These are phyloP conservation scores for Calyptommatus sinebrachiatus DNA, from an alignment of 2,113 vertebrate genomes.

Conservation along the genomic window DNA sequence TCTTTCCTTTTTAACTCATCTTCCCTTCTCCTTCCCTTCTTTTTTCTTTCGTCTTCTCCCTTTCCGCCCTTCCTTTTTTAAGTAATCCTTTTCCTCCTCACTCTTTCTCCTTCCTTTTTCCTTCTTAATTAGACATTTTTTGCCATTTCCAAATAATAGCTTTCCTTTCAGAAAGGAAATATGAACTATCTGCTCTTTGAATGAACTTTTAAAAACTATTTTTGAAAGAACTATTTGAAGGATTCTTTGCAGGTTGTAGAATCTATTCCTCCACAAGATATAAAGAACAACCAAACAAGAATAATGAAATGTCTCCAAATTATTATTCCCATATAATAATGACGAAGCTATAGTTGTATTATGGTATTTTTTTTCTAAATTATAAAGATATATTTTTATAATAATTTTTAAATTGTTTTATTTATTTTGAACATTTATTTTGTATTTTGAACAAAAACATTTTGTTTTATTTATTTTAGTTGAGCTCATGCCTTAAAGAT, in stretches of 20 bases:
- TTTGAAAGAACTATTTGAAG: not conserved
- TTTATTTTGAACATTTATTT: too few relatives aligned
- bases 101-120: too few relatives aligned
- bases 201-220: not conserved
- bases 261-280: not conserved
- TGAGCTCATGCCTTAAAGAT: too few relatives aligned
- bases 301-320: not conserved
- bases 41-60: too few relatives aligned
- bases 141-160: not conserved
- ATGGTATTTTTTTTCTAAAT: too few relatives aligned
- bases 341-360: too few relatives aligned
- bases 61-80: not conserved
- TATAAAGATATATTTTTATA: too few relatives aligned
- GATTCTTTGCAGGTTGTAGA: not conserved
- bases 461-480: too few relatives aligned
- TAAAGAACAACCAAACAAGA: too few relatives aligned
- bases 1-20: not conserved
- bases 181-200: not conserved
- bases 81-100: not conserved
- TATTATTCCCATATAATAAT: too few relatives aligned
- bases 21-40: not conserved
- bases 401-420: too few relatives aligned
- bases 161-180: not conserved
- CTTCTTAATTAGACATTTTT: not conserved
- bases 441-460: too few relatives aligned